phyloP scores from a whole-genome alignment of 64 coral and sea anemone species.

The Stylophora pistillata region DNA sequence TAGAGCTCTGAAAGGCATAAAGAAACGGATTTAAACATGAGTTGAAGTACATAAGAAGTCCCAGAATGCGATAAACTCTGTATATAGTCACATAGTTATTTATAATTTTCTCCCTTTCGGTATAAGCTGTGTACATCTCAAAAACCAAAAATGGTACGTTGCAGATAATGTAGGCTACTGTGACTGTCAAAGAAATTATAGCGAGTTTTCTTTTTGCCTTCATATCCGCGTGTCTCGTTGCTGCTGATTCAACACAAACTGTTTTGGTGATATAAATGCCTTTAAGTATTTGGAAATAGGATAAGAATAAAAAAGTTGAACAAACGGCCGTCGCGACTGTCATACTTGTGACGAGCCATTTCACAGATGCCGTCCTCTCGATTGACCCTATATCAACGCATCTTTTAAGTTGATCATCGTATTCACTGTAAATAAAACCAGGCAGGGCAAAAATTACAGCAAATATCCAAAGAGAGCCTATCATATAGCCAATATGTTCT shows the following conservation, averaged over 20 bases:
- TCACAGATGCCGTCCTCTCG: neutral
- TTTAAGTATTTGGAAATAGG: conserved; percentile 48
- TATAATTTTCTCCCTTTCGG: neutral
- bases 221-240: neutral
- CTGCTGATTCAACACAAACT: neutral
- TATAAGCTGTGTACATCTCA: conserved; percentile 19
- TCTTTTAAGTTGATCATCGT: neutral
- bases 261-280: conserved; percentile 51
- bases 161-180: conserved; percentile 35
- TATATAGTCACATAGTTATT: neutral
- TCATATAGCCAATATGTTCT: neutral
- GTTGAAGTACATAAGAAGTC: conserved; percentile 54
- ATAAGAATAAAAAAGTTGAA: conserved; percentile 12
- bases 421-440: conserved; percentile 7
- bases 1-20: conserved; percentile 62
- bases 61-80: neutral
- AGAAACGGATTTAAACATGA: conserved; percentile 61
- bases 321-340: neutral
- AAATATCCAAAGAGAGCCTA: conserved; percentile 19
- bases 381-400: neutral
- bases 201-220: conserved; percentile 49
- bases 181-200: conserved; percentile 31
- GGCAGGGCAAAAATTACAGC: conserved; percentile 2
- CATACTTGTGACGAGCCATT: neutral
- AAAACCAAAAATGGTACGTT: conserved; percentile 35